Conservation (phyloP, 2,888 invertebrate genomes). For the Rhamphomyia laevipes region DNA sequence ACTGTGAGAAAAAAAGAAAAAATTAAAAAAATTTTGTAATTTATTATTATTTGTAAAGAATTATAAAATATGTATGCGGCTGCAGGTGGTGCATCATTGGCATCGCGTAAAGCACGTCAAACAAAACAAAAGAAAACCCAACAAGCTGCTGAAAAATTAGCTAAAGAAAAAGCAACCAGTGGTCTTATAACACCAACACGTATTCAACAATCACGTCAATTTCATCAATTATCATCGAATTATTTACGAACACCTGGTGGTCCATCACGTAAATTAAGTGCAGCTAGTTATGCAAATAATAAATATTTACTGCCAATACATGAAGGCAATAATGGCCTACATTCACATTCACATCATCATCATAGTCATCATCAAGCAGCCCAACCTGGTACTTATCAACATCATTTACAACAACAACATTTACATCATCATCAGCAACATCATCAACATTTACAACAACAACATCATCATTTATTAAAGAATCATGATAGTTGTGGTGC, state of each 20-base stretch:
- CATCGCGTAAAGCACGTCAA: slow-evolving; percentile 67
- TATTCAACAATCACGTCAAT: slow-evolving; percentile 38
- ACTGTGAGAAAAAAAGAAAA: too few species aligned
- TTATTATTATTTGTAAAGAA: too few species aligned
- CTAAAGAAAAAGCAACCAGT: slow-evolving; percentile 25
- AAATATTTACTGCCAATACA: slow-evolving; percentile 37
- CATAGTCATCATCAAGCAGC: slow-evolving; percentile 19
- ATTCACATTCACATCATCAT: slow-evolving; percentile 22
- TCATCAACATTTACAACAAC: slow-evolving; percentile 16
- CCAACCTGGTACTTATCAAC: slow-evolving; percentile 3
- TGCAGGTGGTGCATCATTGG: slow-evolving; percentile 77
- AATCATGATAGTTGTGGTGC: slow-evolving; percentile 15
- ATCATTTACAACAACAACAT: slow-evolving; percentile 2
- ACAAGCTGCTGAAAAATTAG: slow-evolving; percentile 26
- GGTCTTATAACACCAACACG: slow-evolving; percentile 31
- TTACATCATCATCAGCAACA: slow-evolving; percentile 14
- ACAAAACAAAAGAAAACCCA: slow-evolving; percentile 42
- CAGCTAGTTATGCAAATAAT: slow-evolving; percentile 36
- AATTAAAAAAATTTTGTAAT: too few species aligned
- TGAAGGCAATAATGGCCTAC: slow-evolving; percentile 29
- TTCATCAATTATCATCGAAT: slow-evolving; percentile 43
- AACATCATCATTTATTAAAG: slow-evolving; percentile 17
- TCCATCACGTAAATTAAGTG: slow-evolving; percentile 34
- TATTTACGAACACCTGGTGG: slow-evolving; percentile 35
- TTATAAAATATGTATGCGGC: slow-evolving; percentile 63